Percentiles rank a stretch among this genome's conserved stretches.
Evolutionary conservation across 2,888 invertebrate species (phyloP).

Genomic region (Pammene fasciana): DNA sequence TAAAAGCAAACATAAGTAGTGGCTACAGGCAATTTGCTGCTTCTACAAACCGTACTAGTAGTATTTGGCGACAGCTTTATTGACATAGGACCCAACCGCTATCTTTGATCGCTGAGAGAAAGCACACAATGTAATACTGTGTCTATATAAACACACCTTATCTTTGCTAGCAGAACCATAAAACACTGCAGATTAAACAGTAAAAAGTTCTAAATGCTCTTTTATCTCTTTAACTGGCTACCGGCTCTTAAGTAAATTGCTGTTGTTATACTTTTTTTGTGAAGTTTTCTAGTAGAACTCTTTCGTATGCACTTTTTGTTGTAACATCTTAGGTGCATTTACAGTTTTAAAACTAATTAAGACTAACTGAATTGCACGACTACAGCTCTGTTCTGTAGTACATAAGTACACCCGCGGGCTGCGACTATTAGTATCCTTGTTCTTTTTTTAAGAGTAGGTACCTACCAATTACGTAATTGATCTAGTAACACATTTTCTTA

Average conservation of each 20-base stretch:
- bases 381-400: background rate
- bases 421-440: too few species aligned
- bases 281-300: slow-evolving; percentile 8
- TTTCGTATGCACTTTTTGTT: slow-evolving; percentile 12
- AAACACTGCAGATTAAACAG: slow-evolving; percentile 24
- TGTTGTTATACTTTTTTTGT: slow-evolving; percentile 20
- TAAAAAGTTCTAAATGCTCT: slow-evolving; percentile 30
- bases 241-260: slow-evolving; percentile 33
- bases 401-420: background rate
- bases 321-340: background rate
- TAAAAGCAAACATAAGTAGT: background rate
- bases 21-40: slow-evolving; percentile 24
- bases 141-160: slow-evolving; percentile 26
- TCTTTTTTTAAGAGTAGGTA: too few species aligned
- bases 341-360: background rate
- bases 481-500: too few species aligned
- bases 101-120: slow-evolving; percentile 38
- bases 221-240: slow-evolving; percentile 27
- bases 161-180: slow-evolving; percentile 25
- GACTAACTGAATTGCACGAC: too few species aligned
- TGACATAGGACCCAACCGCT: slow-evolving; percentile 56
- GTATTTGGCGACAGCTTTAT: slow-evolving; percentile 50
- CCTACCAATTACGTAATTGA: too few species aligned
- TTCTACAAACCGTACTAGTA: slow-evolving; percentile 10
- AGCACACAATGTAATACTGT: slow-evolving; percentile 34